A percentile compares a stretch with the other conserved stretches of the same genome.
Conservation (phyloP, 2,888 invertebrate species). For the Idaea aversata region DNA sequence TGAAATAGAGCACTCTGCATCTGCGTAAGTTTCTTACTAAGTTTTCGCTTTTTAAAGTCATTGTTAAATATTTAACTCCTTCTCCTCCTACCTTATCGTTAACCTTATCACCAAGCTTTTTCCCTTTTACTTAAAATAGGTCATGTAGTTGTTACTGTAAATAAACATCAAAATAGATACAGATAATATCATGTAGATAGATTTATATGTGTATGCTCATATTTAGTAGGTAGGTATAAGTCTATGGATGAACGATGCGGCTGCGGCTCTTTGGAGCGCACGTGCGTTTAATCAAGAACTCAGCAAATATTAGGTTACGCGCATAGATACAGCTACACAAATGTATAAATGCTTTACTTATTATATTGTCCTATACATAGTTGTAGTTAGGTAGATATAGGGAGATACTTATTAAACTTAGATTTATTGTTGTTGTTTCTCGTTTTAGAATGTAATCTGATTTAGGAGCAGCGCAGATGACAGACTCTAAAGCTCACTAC, state of each 20-base stretch:
- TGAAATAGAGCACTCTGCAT: too few relatives aligned
- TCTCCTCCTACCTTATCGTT: too few relatives aligned
- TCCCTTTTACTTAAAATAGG: constrained; percentile 45
- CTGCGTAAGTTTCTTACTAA: too few relatives aligned
- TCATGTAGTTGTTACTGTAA: constrained; percentile 44
- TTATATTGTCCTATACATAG: background rate
- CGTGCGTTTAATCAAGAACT: constrained; percentile 68
- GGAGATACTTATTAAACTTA: background rate
- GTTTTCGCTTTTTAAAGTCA: too few relatives aligned
- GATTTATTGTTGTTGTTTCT: background rate
- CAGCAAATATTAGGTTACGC: constrained; percentile 49
- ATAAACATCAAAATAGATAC: constrained; percentile 28
- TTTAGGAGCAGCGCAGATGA: background rate
- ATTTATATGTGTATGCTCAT: constrained; percentile 10
- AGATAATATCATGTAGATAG: constrained; percentile 26
- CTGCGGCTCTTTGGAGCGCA: constrained; percentile 43
- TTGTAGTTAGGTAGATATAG: background rate
- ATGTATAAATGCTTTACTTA: background rate
- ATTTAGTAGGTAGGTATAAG: too few relatives aligned
- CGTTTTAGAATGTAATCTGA: background rate
- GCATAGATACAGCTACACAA: constrained; percentile 31
- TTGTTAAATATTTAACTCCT: too few relatives aligned
- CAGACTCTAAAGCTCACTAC: background rate
- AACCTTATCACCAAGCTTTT: too few relatives aligned
- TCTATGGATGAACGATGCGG: constrained; percentile 12